Conservation (phyloP, 2,113 vertebrate genomes). For the Speoplatyrhinus poulsoni region DNA sequence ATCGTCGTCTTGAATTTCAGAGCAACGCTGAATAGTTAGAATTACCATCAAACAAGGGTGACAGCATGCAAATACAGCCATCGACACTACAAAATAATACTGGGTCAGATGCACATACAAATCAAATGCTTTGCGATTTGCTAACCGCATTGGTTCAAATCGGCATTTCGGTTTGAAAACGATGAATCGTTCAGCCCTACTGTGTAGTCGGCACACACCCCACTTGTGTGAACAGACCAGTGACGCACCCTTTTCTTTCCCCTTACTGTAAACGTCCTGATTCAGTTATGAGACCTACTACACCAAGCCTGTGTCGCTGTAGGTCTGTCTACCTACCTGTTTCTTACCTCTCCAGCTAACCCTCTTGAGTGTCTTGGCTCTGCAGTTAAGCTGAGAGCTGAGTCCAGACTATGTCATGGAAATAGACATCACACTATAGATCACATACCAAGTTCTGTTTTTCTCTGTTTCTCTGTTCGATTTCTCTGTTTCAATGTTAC, state of each 20-base stretch:
- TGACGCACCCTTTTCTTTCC: conserved; percentile 54
- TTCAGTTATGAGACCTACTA: conserved; percentile 25
- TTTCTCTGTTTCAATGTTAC: neutral
- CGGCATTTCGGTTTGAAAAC: no score
- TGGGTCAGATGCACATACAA: no score
- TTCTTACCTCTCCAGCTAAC: conserved; percentile 29
- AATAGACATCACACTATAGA: conserved; percentile 70
- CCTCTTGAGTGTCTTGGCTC: conserved; percentile 38
- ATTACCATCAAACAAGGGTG: no score
- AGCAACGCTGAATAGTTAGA: no score
- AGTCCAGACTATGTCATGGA: conserved; percentile 54
- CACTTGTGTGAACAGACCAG: conserved; percentile 34
- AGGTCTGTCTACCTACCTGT: neutral
- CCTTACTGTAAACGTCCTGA: conserved; percentile 36
- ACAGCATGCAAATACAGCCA: no score
- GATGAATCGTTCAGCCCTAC: neutral
- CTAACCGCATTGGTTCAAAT: no score
- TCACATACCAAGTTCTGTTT: conserved; percentile 29
- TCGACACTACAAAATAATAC: no score
- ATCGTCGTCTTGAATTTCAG: no score
- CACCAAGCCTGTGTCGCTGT: neutral
- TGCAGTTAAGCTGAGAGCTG: conserved; percentile 32
- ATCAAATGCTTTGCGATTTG: no score
- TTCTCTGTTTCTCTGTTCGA: neutral
- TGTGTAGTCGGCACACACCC: conserved; percentile 2